phyloP scores from a whole-genome alignment of 2,113 vertebrate genomes.

The Arothron firmamentum region DNA sequence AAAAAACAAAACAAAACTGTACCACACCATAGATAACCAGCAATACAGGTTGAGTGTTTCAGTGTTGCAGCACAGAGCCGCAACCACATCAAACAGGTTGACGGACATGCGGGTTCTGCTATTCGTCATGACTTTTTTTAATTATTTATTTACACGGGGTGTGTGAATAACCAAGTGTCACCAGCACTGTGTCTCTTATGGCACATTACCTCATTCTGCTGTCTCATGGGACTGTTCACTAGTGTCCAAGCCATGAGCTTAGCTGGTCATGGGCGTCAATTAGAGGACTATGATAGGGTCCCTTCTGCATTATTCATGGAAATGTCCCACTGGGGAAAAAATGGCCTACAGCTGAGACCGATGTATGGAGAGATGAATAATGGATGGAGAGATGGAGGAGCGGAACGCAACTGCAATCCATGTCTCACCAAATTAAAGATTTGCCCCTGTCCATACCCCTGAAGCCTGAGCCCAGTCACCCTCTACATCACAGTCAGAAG shows the following conservation, averaged over 20 bases:
- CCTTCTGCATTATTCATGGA: slow-evolving; percentile 70
- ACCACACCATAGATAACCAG: background rate
- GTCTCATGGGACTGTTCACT: slow-evolving; percentile 56
- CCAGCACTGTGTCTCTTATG: no score
- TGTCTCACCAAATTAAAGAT: slow-evolving; percentile 67
- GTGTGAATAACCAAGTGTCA: no score
- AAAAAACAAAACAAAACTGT: background rate
- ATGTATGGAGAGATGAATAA: slow-evolving; percentile 68
- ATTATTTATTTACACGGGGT: slow-evolving; percentile 2
- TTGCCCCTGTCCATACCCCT: slow-evolving; percentile 58
- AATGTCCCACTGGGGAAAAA: slow-evolving; percentile 65
- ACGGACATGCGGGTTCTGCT: slow-evolving; percentile 10
- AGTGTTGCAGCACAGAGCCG: slow-evolving; percentile 4
- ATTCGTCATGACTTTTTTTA: background rate
- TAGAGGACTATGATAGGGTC: slow-evolving; percentile 69
- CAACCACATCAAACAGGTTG: slow-evolving; percentile 23
- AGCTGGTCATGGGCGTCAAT: slow-evolving; percentile 67
- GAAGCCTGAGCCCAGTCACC: slow-evolving; percentile 54
- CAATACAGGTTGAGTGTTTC: slow-evolving; percentile 23
- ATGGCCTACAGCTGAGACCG: slow-evolving; percentile 66
- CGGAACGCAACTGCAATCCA: slow-evolving; percentile 63
- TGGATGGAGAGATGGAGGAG: slow-evolving; percentile 67
- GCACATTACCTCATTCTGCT: slow-evolving; percentile 27
- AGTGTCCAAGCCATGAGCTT: slow-evolving; percentile 54
- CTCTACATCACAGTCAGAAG: slow-evolving; percentile 27